Base-by-base conservation (phyloP, 2,113 vertebrate species). In the Gobio gobio region DNA sequence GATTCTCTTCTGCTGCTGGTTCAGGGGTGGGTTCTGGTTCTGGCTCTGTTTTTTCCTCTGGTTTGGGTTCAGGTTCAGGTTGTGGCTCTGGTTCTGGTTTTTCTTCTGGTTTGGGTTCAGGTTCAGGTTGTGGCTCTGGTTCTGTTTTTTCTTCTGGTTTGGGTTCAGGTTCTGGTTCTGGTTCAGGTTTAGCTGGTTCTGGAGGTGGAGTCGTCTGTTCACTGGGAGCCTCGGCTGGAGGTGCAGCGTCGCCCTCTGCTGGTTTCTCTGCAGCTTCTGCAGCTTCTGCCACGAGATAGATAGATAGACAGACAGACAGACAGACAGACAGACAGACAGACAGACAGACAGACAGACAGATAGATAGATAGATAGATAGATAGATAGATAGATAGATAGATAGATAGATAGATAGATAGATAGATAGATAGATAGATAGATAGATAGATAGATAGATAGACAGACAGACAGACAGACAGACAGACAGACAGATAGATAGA, bases 171-270 rank as follows among this genome's bases (percentile, higher is more conserved):
- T 40, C 0, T 2, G 36, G 36, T 5, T 40, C 5, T 40, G 40
- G 40, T 40, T 40, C 40, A 0, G 78, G 75, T 88, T 84, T 45
- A 49, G 58, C 29, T 8, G 10, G 72, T 49, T 89, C 88, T 68
- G 90, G 61, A 4, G 87, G 59, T 22, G 22, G 22, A 6, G 43
- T 75, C 4, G 54, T 22, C 18, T 56, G 7, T 22, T 56, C 54
- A 56, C 18, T 56, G 54, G 18, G 54, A 56, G 54, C 54, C 54
- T 56, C 54, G 0, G 72, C 3, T 58, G 89, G 83, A 56, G 88
- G 80, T 33, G 10, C 51, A 54, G 26, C 51, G 22, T n/a, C 76
- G 26, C 56, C 24, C 76, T 90, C 91, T 82, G 82, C 81, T 78
- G 90, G 73, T 72, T 84, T 26, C 56, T 10, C 74, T 54, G 20